Evolutionary conservation across 2,888 invertebrate genomes (phyloP), one percentile per base, ranked within the genome.

Genomic region (Dusona sp.): DNA sequence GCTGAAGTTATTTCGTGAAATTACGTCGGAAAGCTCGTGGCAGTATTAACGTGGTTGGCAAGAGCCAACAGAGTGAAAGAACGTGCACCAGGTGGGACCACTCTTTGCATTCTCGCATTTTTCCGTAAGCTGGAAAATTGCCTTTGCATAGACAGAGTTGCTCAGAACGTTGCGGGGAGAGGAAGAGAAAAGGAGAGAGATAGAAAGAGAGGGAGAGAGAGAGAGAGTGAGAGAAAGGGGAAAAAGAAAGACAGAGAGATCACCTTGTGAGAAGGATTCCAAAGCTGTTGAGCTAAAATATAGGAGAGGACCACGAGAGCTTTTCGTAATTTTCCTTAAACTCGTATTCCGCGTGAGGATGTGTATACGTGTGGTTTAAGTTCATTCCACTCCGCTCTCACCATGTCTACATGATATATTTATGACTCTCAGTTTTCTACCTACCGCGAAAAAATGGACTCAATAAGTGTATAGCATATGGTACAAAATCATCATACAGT

Each of bases 251-350:
- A 42, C 13, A 68, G 57, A 68, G 65, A 85, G 85, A 86, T 85
- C 72, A 77, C 64, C 48, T 65, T 48, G 48, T 22, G 74, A 79
- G 78, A 79, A 74, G 45, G 82, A 74, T 81, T 73, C 75, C 70
- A 74, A 48, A 82, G 65, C 79, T 79, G 38, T 81, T 81, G 77
- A 19, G 74, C 73, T 45, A 51, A 48, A 68, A 81, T 75, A 79
- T 70, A 72, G 77, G 51, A 57, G 79, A 70, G 79, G 38, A 79
- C 79, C 84, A 79, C 86, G 79, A 87, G 85, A 88, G 87, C 83
- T 88, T 88, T 86, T 87, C 87, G 86, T 89, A 89, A 89, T 89
- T 89, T 88, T 88, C 86, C 70, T 84, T 79, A 80, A 84, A 83
- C 85, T 81, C 61, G 79, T 68, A 79, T n/a, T 79, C 51, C 68